phyloP scores from a whole-genome alignment of 1,140 invertebrate genomes.

The Pseudomyrmex sp. region DNA sequence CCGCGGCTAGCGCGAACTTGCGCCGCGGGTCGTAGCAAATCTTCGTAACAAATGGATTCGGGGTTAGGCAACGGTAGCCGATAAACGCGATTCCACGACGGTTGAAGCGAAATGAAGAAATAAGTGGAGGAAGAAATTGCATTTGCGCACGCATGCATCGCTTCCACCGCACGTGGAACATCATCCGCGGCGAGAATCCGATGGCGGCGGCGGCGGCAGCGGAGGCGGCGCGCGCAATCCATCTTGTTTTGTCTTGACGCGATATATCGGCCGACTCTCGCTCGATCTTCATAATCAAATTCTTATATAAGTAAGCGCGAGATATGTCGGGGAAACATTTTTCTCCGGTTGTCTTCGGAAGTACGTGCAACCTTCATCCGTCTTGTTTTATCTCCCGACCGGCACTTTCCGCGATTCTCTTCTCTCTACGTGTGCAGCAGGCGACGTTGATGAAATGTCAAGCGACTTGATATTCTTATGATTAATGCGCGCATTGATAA shows the following conservation, averaged over 20 bases:
- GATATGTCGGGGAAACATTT: constrained; percentile 39
- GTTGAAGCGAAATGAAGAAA: constrained; percentile 49
- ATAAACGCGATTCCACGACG: constrained; percentile 46
- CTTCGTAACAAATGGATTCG: constrained; percentile 62
- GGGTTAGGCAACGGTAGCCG: constrained; percentile 8
- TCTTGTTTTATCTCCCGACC: constrained; percentile 51
- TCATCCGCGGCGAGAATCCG: not conserved
- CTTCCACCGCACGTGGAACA: not conserved
- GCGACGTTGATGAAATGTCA: constrained; percentile 52
- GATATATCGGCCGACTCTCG: constrained; percentile 50
- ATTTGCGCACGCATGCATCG: not conserved
- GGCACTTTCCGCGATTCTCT: constrained; percentile 33
- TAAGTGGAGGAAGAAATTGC: not conserved
- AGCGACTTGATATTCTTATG: constrained; percentile 42
- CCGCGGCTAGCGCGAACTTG: constrained; percentile 44
- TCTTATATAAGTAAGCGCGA: constrained; percentile 48
- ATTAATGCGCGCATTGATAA: constrained; percentile 49
- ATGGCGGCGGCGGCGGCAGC: not conserved
- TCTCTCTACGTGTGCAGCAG: not conserved
- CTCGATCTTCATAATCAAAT: constrained; percentile 61
- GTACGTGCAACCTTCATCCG: constrained; percentile 51
- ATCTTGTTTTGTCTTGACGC: constrained; percentile 54
- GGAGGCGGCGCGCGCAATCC: constrained; percentile 7
- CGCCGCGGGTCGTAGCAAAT: constrained; percentile 48
- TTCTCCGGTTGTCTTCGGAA: constrained; percentile 46